Percentiles rank a stretch among this genome's conserved stretches.
These are phyloP conservation scores for Drosophila parvula DNA, from an alignment of 1,140 invertebrate species.

Conservation along the genomic window DNA sequence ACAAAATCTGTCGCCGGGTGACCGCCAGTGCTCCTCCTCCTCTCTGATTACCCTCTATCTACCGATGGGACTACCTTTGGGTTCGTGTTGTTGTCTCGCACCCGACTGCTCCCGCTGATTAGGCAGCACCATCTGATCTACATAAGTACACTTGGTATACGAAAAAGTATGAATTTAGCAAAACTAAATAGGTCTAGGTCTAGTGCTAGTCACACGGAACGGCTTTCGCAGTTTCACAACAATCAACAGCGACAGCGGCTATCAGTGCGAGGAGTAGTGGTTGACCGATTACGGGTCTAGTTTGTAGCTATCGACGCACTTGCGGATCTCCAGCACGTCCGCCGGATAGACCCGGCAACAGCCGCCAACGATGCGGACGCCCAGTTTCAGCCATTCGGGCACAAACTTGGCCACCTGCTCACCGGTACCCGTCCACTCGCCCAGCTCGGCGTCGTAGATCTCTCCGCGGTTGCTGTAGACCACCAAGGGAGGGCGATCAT, in stretches of 20 bases:
- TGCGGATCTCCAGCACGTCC: slow-evolving; percentile 86
- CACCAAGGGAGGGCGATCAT: slow-evolving; percentile 85
- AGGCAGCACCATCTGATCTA: slow-evolving; percentile 32
- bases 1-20: slow-evolving; percentile 28
- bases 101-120: slow-evolving; percentile 30
- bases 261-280: slow-evolving; percentile 19
- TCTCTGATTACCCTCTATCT: neutral
- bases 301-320: slow-evolving; percentile 76
- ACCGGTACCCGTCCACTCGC: slow-evolving; percentile 86
- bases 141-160: slow-evolving; percentile 25
- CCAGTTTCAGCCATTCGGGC: slow-evolving; percentile 88
- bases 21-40: neutral
- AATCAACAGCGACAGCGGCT: slow-evolving; percentile 12
- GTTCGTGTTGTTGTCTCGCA: slow-evolving; percentile 11
- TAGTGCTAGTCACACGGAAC: slow-evolving; percentile 43
- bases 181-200: slow-evolving; percentile 52
- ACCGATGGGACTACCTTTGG: slow-evolving; percentile 21
- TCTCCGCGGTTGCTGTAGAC: slow-evolving; percentile 91
- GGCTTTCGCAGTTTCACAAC: slow-evolving; percentile 26
- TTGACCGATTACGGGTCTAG: slow-evolving; percentile 41
- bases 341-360: slow-evolving; percentile 90
- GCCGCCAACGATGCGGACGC: slow-evolving; percentile 90
- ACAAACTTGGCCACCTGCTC: slow-evolving; percentile 86
- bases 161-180: slow-evolving; percentile 37
- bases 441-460: slow-evolving; percentile 84